phyloP scores from a whole-genome alignment of 2,888 invertebrate genomes.

The Trissolcus brochymenae region DNA sequence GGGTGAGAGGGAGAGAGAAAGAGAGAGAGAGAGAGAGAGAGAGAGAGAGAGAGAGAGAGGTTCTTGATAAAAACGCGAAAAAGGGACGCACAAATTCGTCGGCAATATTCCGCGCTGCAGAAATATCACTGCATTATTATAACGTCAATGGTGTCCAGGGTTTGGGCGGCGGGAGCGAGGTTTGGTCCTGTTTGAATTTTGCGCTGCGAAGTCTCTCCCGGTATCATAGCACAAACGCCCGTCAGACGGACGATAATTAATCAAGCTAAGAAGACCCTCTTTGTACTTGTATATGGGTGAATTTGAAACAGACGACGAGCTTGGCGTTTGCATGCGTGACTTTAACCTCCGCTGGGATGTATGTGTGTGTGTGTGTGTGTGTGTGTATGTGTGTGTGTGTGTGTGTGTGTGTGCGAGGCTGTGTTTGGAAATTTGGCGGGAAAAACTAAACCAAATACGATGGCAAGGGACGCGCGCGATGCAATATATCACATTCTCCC shows the following conservation, averaged over 20 bases:
- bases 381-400: slow-evolving; percentile 29
- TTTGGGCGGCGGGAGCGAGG: neutral
- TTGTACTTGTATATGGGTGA: slow-evolving; percentile 61
- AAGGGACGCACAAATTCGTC: slow-evolving; percentile 47
- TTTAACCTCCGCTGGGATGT: slow-evolving; percentile 13
- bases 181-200: slow-evolving; percentile 18
- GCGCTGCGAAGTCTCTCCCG: slow-evolving; percentile 39
- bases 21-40: neutral
- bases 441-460: slow-evolving; percentile 72
- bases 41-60: slow-evolving; percentile 22
- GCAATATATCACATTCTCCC: slow-evolving; percentile 73
- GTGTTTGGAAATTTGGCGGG: slow-evolving; percentile 75
- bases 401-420: too few relatives aligned
- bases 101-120: slow-evolving; percentile 38
- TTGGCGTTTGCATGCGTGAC: slow-evolving; percentile 34
- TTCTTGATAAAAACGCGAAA: slow-evolving; percentile 53
- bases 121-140: slow-evolving; percentile 49
- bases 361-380: slow-evolving; percentile 17
- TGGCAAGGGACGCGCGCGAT: slow-evolving; percentile 65
- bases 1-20: neutral
- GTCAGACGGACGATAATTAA: slow-evolving; percentile 68
- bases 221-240: slow-evolving; percentile 40
- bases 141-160: slow-evolving; percentile 17
- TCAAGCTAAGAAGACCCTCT: slow-evolving; percentile 71
- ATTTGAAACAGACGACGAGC: slow-evolving; percentile 60